These are phyloP conservation scores for Ptychodera flava DNA, from an alignment of 35 echinoderm and acorn worm species.

Conservation along the genomic window DNA sequence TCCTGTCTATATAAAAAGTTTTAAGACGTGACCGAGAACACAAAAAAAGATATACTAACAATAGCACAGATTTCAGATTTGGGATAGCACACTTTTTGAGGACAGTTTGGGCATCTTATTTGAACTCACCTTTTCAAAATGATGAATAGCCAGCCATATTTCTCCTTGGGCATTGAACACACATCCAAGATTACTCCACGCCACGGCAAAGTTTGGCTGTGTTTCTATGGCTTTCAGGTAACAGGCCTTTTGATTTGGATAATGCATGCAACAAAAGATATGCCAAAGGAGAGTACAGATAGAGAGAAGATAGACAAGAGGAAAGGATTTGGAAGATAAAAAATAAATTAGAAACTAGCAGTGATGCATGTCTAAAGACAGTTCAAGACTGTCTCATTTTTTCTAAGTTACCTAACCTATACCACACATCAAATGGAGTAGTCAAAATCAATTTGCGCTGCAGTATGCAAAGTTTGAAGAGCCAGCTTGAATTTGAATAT, in stretches of 20 bases:
- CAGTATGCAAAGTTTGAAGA: neutral
- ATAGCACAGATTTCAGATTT: too few relatives aligned
- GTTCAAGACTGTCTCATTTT: too few relatives aligned
- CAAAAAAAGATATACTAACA: too few relatives aligned
- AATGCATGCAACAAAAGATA: neutral
- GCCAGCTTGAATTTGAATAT: too few relatives aligned
- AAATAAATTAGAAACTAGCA: neutral
- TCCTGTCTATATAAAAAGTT: too few relatives aligned
- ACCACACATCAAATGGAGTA: neutral
- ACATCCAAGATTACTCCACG: slow-evolving; percentile 97
- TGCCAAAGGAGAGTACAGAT: neutral
- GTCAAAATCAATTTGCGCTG: neutral
- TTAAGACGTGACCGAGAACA: too few relatives aligned
- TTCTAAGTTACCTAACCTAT: neutral
- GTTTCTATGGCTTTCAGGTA: slow-evolving; percentile 98
- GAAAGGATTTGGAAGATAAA: neutral
- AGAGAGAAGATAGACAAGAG: neutral
- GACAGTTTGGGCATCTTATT: too few relatives aligned
- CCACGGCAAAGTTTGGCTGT: slow-evolving; percentile 97
- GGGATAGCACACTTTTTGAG: too few relatives aligned
- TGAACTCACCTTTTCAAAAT: slow-evolving; percentile 99
- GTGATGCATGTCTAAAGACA: neutral
- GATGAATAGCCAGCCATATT: slow-evolving; percentile 97
- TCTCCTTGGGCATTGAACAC: slow-evolving; percentile 97
- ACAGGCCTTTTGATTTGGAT: slow-evolving; percentile 49